phyloP scores from a whole-genome alignment of 2,113 vertebrate genomes.

The Coracopsis vasa region DNA sequence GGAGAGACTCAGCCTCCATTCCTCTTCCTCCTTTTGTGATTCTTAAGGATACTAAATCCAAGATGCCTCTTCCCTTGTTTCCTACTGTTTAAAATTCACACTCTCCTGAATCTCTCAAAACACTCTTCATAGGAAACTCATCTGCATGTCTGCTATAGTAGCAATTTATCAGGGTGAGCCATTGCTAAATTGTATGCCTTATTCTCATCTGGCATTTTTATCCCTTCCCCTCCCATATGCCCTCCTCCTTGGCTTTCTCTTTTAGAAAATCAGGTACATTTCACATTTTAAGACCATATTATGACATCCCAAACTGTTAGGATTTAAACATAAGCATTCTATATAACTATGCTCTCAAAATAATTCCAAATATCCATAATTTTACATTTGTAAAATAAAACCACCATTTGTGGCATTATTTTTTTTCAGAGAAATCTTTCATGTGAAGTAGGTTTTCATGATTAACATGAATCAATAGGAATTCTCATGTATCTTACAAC shows the following conservation, averaged over 20 bases:
- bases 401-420: not conserved
- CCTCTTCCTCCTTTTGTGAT: not conserved
- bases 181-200: not conserved
- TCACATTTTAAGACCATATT: not conserved
- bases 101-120: not conserved
- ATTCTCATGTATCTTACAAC: not conserved
- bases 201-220: not conserved
- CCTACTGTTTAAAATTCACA: not conserved
- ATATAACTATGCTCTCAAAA: not conserved
- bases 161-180: not conserved
- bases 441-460: not conserved
- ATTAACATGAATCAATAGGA: not conserved
- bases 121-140: not conserved
- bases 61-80: not conserved
- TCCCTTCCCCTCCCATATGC: not conserved
- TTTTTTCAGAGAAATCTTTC: not conserved
- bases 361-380: not conserved
- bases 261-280: not conserved
- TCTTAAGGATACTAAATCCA: not conserved
- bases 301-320: not conserved
- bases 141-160: not conserved
- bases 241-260: not conserved
- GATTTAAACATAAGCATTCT: not conserved
- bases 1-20: not conserved
- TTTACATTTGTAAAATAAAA: not conserved